Conservation (phyloP, 2,113 vertebrate genomes). For the Mystacornis crossleyi region DNA sequence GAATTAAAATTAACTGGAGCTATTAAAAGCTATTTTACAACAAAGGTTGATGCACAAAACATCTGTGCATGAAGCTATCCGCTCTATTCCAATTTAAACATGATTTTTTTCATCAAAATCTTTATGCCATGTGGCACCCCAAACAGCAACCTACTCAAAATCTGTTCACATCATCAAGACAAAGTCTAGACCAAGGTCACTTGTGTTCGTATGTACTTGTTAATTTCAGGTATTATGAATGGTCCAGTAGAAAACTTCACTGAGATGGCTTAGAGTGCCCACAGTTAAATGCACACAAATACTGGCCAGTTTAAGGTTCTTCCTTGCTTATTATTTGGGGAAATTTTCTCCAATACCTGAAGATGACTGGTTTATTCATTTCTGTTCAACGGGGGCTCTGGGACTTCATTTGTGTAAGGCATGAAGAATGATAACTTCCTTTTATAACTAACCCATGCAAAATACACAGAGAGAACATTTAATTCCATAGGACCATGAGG, state of each 20-base stretch:
- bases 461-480: not conserved
- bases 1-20: not conserved
- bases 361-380: not conserved
- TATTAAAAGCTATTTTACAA: not conserved
- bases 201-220: fast-evolving
- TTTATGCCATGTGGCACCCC: not conserved
- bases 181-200: not conserved
- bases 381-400: not conserved
- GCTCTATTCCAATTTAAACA: not conserved
- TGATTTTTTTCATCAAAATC: not conserved
- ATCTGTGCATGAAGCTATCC: not conserved
- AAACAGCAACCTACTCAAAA: not conserved
- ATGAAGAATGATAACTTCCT: not conserved
- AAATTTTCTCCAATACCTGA: not conserved
- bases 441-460: not conserved
- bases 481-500: not conserved
- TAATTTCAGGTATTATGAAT: not conserved
- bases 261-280: not conserved
- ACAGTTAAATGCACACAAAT: not conserved
- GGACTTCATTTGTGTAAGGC: not conserved
- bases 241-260: not conserved
- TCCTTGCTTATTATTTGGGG: not conserved
- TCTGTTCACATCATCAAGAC: not conserved
- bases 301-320: not conserved
- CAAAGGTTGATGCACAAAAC: not conserved